Evolutionary conservation across 2,888 invertebrate species (phyloP), one percentile per base, ranked within the genome.

Genomic region (Epinotia brunnichana): DNA sequence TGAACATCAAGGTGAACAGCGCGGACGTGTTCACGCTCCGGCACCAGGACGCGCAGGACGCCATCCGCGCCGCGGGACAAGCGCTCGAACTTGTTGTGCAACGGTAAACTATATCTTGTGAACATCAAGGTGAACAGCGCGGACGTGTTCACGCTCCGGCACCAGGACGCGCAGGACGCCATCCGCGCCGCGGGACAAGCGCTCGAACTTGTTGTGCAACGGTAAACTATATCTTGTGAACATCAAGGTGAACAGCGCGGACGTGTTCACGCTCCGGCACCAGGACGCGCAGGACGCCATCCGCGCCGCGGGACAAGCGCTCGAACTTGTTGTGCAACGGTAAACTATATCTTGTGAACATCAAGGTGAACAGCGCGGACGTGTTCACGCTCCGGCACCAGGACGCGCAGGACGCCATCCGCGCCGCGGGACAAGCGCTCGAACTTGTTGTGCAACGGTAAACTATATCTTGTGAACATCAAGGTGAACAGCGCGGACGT

Each of bases 241-340:
- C 76, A 95, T 99, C 86, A 96, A 95, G 91, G 98, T 99, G 85
- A 98, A 98, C 94, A 95, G 94, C 84, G 95, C 95, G 72, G 97
- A 97, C 81, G 96, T 98, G 79, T 97, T 95, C 92, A 95, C 95
- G 82, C 94, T 99, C 88, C 95, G 97, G 78, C 99, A 99, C 94
- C 98, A 99, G 92, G 98, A 98, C 86, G 99, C 99, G 59, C 99
- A 99, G 93, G 98, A 98, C 88, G 95, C 97, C 81, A 98, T 99
- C 86, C 96, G 98, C 75, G 95, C 96, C 77, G 96, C 98, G 48
- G 98, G 98, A 74, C 96, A 96, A 85, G 95, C 95, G 82, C 96
- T 99, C 82, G 97, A 98, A 86, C 94, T 99, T 83, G 95, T 96
- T 77, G 95, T 99, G 70, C 97, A n/a, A n/a, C n/a, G n/a, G n/a